Evolutionary conservation across 2,113 vertebrate genomes (phyloP).

Genomic region (Rallus limicola): DNA sequence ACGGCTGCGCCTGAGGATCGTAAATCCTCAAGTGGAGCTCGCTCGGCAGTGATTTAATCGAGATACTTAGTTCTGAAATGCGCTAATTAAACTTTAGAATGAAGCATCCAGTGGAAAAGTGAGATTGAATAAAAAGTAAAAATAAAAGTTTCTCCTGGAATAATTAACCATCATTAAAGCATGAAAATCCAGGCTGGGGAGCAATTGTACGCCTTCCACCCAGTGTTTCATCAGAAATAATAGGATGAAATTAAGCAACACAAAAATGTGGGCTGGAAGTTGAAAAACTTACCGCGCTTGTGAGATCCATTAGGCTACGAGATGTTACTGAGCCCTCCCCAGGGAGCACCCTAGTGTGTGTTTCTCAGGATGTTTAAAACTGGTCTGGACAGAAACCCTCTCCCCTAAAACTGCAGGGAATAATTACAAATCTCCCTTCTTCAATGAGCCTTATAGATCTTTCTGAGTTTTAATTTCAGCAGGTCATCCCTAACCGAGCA

Average conservation of each 20-base stretch:
- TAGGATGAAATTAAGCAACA: neutral
- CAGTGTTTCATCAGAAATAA: conserved; percentile 6
- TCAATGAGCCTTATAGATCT: neutral
- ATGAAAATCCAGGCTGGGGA: conserved; percentile 32
- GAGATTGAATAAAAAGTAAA: neutral
- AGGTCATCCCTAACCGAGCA: accelerated
- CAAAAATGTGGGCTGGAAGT: neutral
- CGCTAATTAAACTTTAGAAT: conserved; percentile 34
- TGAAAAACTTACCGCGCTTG: neutral
- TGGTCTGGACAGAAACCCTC: neutral
- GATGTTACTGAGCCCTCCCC: neutral
- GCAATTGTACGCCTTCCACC: neutral
- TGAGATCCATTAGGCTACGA: neutral
- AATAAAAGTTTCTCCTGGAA: conserved; percentile 33
- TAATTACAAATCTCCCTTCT: neutral
- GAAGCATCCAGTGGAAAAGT: neutral
- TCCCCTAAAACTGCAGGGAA: neutral
- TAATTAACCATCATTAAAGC: conserved; percentile 35
- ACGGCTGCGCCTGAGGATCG: neutral
- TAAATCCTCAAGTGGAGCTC: conserved; percentile 5
- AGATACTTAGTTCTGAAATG: conserved; percentile 5
- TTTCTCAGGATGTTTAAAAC: neutral
- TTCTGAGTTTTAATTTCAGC: neutral
- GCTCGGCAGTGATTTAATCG: neutral
- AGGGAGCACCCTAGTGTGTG: accelerated